These are phyloP conservation scores for Solenopsis invicta DNA, from an alignment of 1,140 invertebrate species.

Conservation along the genomic window DNA sequence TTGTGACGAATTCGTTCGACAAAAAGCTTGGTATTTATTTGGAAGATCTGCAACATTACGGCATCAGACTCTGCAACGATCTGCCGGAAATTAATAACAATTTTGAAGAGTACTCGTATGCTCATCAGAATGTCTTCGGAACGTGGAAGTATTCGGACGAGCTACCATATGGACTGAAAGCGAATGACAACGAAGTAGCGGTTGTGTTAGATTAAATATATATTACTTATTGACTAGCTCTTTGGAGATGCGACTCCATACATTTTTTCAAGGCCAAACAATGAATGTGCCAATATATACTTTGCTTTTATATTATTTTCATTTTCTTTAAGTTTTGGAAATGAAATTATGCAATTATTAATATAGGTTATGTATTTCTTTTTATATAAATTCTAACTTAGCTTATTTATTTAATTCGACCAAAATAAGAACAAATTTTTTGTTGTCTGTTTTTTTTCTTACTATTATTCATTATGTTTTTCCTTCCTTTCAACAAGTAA, in stretches of 20 bases:
- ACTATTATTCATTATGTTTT: background rate
- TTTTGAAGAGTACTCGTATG: background rate
- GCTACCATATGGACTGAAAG: background rate
- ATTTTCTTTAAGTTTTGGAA: background rate
- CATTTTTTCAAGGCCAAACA: background rate
- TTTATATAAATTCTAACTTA: background rate
- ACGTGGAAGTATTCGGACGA: background rate
- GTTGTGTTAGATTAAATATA: background rate
- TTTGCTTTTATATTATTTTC: background rate
- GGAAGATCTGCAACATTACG: constrained; percentile 5
- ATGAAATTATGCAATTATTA: background rate
- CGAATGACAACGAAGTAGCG: constrained; percentile 7
- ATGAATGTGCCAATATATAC: constrained; percentile 31
- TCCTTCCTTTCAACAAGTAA: constrained; percentile 11
- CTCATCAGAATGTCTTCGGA: background rate
- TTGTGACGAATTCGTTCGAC: background rate
- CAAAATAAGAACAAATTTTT: background rate
- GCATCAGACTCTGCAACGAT: constrained; percentile 19
- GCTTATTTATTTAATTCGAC: background rate
- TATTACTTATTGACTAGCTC: background rate
- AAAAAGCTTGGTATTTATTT: background rate
- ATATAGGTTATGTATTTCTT: background rate
- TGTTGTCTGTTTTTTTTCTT: background rate
- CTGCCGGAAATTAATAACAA: constrained; percentile 54
- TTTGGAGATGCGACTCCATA: background rate